Base-by-base conservation (phyloP, 2,888 invertebrate species). In the Dioctria rufipes region DNA sequence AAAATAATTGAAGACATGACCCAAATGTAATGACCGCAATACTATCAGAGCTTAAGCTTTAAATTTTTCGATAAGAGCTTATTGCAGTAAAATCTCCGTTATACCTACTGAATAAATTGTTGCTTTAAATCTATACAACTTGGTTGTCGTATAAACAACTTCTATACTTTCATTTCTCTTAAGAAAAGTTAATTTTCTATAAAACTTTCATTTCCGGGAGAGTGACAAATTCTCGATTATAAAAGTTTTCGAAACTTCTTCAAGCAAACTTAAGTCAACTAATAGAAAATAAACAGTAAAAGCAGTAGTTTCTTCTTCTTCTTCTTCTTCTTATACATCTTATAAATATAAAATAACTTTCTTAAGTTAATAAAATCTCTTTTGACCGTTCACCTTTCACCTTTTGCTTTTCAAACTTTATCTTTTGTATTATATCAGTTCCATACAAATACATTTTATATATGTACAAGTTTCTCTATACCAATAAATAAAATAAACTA, bases 401-500 rank as follows among this genome's bases (percentile, higher is more conserved):
- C 25, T 25, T 25, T 54, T 11, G 11, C 54, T 54, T 54, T 54
- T n/a, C 54, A 8, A 54, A 46, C 49, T 54, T 54, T n/a, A 8
- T 54, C 54, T 8, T 54, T 8, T 46, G 5, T 46, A 5, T 46
- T 6, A 5, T 5, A 54, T 8, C 54, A n/a, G 4, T 11, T n/a
- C 46, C 2, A 8, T 6, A 46, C 46, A 2, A n/a, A 11, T 4
- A 54, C 4, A 4, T 11, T 54, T 54, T 11, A 54, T 4, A 11
- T 8, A 4, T 11, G 54, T 54, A 54, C 4, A 54, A n/a, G 11
- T 11, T 8, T 54, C 9, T 4, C 54, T 54, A n/a, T 54, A 11
- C 54, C 54, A 54, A 54, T 11, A 54, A n/a, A n/a, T n/a, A 65
- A 40, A 65, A 39, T 40, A 42, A 65, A 61, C 3, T 40, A 65